A percentile compares a stretch with the other conserved stretches of the same genome.
phyloP scores from a whole-genome alignment of 2,888 invertebrate species.

The Dyspetes luteomarginatus region DNA sequence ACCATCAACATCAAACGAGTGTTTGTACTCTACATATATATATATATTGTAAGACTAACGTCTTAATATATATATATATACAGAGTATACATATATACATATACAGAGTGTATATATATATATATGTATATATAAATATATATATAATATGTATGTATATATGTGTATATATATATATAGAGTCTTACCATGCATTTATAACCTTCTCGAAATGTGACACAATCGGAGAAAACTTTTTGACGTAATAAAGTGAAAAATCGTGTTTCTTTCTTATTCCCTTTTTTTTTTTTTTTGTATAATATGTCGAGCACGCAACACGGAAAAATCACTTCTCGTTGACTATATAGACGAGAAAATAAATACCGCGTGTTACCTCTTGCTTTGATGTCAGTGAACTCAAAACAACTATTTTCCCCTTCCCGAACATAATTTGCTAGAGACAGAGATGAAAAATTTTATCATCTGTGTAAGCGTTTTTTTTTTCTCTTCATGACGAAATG shows the following conservation, averaged over 20 bases:
- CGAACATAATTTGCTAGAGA: slow-evolving; percentile 23
- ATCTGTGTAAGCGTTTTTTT: slow-evolving; percentile 2
- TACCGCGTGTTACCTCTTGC: slow-evolving; percentile 23
- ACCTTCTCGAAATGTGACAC: neutral
- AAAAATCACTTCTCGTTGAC: neutral
- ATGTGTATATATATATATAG: too few species aligned
- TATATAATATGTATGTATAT: too few species aligned
- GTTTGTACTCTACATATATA: neutral
- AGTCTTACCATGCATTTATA: neutral
- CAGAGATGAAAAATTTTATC: slow-evolving; percentile 16
- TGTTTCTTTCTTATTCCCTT: neutral
- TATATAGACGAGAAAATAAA: slow-evolving; percentile 1
- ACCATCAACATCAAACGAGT: neutral
- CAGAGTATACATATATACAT: too few species aligned
- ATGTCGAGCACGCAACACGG: neutral
- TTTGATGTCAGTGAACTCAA: slow-evolving; percentile 49
- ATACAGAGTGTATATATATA: too few species aligned
- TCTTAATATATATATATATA: neutral
- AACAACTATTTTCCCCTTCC: slow-evolving; percentile 3
- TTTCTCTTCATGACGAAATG: neutral
- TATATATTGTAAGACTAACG: too few species aligned
- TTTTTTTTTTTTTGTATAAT: neutral
- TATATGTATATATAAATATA: too few species aligned
- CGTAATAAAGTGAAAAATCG: neutral
- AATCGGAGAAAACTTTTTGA: neutral